Conservation (phyloP, 2,113 vertebrate genomes). For the Probosciger aterrimus region DNA sequence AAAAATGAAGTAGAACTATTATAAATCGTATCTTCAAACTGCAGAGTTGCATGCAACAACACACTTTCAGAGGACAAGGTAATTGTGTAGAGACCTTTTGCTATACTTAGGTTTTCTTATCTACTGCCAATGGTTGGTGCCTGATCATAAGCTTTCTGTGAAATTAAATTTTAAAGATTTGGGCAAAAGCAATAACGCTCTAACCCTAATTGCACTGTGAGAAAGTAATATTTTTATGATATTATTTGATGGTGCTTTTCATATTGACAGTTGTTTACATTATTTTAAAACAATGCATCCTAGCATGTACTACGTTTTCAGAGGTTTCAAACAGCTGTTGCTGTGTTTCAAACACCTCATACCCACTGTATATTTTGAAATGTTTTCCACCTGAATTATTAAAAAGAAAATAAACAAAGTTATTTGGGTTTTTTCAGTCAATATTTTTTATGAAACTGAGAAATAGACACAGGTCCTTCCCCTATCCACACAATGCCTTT, state of each 20-base stretch:
- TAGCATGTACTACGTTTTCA: neutral
- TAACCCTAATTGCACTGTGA: neutral
- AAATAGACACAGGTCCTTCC: neutral
- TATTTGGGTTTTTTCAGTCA: neutral
- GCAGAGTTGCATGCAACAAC: neutral
- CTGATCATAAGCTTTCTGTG: neutral
- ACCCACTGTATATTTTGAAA: neutral
- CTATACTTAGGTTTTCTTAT: neutral
- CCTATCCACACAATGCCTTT: neutral
- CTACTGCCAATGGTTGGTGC: neutral
- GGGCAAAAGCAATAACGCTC: neutral
- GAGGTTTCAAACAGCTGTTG: neutral
- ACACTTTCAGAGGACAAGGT: neutral
- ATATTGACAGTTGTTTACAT: neutral
- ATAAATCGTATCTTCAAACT: neutral
- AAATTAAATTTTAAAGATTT: neutral
- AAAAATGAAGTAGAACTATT: constrained; percentile 1
- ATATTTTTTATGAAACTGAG: neutral
- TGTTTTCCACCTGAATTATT: neutral
- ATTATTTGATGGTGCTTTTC: neutral
- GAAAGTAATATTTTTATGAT: neutral
- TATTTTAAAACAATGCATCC: neutral
- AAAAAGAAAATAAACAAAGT: neutral
- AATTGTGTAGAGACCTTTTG: neutral
- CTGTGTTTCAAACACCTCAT: neutral